Conservation (phyloP, 1,140 invertebrate genomes). For the Drosophila rufa region DNA sequence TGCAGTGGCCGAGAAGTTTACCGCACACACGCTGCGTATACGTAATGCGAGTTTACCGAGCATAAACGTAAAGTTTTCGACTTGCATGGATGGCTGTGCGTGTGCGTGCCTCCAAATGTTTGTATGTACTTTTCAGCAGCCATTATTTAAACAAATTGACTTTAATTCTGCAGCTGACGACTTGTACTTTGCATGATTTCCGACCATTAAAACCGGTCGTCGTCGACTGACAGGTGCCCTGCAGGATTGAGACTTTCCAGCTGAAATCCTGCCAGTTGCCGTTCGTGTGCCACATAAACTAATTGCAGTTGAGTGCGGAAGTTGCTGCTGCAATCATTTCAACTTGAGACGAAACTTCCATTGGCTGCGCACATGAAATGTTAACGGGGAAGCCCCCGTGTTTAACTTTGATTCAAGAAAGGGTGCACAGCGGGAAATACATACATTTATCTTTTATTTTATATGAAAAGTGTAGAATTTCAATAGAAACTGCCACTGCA, state of each 20-base stretch:
- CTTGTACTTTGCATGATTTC: slow-evolving; percentile 71
- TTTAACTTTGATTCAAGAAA: slow-evolving; percentile 3
- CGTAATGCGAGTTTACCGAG: slow-evolving; percentile 55
- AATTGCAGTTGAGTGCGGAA: slow-evolving; percentile 59
- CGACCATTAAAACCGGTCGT: slow-evolving; percentile 56
- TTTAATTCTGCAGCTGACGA: slow-evolving; percentile 60
- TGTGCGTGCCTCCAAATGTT: slow-evolving; percentile 3
- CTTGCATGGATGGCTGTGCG: slow-evolving; percentile 7
- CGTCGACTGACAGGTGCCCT: slow-evolving; percentile 31
- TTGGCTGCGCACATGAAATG: slow-evolving; percentile 34
- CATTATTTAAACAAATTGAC: slow-evolving; percentile 77
- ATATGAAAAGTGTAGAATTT: background rate
- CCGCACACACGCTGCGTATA: slow-evolving; percentile 58
- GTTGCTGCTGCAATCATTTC: slow-evolving; percentile 55
- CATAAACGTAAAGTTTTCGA: slow-evolving; percentile 50
- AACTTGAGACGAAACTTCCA: slow-evolving; percentile 43
- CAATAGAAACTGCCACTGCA: background rate
- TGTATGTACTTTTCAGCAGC: slow-evolving; percentile 33
- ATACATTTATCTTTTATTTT: background rate
- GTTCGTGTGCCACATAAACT: slow-evolving; percentile 40
- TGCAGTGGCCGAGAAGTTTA: slow-evolving; percentile 39
- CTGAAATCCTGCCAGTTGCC: slow-evolving; percentile 19
- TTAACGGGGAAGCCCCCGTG: slow-evolving; percentile 18
- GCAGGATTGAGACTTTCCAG: slow-evolving; percentile 28
- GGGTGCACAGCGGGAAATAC: slow-evolving; percentile 5